phyloP scores from a whole-genome alignment of 2,888 invertebrate species.

The Xestia c-nigrum region DNA sequence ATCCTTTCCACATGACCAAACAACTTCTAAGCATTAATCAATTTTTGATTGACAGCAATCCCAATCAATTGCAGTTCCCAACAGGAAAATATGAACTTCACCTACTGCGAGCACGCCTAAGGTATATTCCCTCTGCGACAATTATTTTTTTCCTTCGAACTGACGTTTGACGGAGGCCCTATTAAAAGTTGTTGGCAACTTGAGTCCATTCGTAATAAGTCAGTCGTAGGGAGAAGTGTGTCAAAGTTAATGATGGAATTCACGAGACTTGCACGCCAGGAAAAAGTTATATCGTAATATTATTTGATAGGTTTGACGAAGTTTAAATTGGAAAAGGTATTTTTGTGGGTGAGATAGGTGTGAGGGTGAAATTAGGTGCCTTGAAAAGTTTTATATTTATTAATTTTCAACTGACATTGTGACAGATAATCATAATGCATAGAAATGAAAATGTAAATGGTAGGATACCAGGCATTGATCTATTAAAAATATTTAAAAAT shows the following conservation, averaged over 20 bases:
- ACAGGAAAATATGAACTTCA: slow-evolving; percentile 23
- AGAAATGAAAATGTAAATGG: no score
- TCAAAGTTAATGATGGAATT: slow-evolving; percentile 66
- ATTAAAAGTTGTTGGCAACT: slow-evolving; percentile 78
- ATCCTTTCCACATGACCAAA: not conserved
- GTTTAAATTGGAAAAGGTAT: slow-evolving; percentile 54
- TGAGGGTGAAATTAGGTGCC: not conserved
- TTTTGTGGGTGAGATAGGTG: slow-evolving; percentile 15
- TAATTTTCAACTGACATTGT: not conserved
- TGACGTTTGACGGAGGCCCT: slow-evolving; percentile 73
- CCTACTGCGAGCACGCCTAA: slow-evolving; percentile 18
- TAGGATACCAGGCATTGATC: not conserved
- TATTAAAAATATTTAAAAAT: not conserved
- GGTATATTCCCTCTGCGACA: slow-evolving; percentile 53
- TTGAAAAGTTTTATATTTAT: not conserved
- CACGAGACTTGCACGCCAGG: slow-evolving; percentile 42
- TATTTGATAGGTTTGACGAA: slow-evolving; percentile 57
- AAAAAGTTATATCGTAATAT: slow-evolving; percentile 60
- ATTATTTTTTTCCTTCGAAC: slow-evolving; percentile 66
- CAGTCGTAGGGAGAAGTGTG: slow-evolving; percentile 62
- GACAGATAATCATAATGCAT: no score
- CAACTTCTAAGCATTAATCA: not conserved
- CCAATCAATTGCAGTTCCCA: not conserved
- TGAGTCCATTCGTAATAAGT: slow-evolving; percentile 70
- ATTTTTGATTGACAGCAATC: not conserved